Evolutionary conservation across 2,888 invertebrate genomes (phyloP).

Genomic region (Galeopsomyia nigrocyanea): DNA sequence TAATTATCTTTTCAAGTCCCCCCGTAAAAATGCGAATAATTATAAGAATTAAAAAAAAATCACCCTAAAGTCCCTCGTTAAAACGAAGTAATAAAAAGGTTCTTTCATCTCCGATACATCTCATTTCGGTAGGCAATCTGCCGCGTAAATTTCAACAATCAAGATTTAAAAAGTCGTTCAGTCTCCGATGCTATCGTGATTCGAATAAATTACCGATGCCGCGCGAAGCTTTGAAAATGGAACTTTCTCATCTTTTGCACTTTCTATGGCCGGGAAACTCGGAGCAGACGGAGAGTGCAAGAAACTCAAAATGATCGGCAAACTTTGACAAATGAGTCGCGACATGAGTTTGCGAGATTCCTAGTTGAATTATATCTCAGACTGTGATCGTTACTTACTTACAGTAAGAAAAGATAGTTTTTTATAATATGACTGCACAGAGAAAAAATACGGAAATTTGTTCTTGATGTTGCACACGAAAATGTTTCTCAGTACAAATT

Average conservation of each 20-base stretch:
- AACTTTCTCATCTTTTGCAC: conserved; percentile 11
- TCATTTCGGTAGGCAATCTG: neutral
- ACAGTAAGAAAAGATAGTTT: too few species aligned
- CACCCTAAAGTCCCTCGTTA: too few species aligned
- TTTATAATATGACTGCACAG: too few species aligned
- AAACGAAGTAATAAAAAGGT: too few species aligned
- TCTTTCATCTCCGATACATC: too few species aligned
- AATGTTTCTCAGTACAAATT: too few species aligned
- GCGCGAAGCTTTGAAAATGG: conserved; percentile 22
- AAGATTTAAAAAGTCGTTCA: conserved; percentile 23
- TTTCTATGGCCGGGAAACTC: conserved; percentile 28
- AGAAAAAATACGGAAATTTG: too few species aligned
- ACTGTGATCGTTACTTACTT: too few species aligned
- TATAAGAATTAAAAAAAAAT: neutral
- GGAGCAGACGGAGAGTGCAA: conserved; percentile 12
- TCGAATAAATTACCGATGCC: conserved; percentile 21
- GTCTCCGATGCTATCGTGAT: conserved; percentile 11
- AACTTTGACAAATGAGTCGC: conserved; percentile 53
- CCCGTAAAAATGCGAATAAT: neutral
- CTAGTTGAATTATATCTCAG: too few species aligned
- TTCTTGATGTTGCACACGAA: too few species aligned
- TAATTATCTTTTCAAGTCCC: too few species aligned
- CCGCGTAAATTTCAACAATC: conserved; percentile 24
- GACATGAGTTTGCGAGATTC: neutral
- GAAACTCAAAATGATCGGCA: conserved; percentile 51